Conservation (phyloP, 1,140 invertebrate genomes). For the Metaphire vulgaris region DNA sequence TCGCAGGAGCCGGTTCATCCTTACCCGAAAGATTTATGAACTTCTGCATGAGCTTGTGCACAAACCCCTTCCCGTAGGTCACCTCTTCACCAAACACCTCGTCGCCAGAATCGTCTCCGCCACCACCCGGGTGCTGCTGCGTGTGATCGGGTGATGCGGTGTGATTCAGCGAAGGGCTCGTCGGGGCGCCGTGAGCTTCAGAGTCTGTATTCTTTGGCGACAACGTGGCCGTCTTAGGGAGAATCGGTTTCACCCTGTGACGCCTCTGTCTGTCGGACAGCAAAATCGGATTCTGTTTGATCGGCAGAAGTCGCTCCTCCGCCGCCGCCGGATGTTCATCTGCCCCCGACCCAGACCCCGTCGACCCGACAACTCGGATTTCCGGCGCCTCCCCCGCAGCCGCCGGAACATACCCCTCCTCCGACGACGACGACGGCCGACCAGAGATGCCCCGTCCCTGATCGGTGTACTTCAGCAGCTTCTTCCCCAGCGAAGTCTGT, state of each 20-base stretch:
- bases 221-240: neutral
- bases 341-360: no score
- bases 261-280: neutral
- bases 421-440: neutral
- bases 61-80: conserved; percentile 6
- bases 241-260: neutral
- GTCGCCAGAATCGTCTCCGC: no score
- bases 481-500: neutral
- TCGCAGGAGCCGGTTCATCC: neutral
- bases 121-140: no score
- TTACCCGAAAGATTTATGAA: neutral
- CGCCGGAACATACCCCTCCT: neutral
- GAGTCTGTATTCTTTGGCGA: neutral
- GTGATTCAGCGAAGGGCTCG: neutral
- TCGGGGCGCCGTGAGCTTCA: neutral
- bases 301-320: conserved; percentile 18
- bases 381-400: no score
- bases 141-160: neutral
- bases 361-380: no score
- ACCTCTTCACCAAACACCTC: conserved; percentile 3
- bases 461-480: neutral
- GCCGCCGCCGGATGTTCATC: neutral
- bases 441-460: neutral
- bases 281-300: conserved; percentile 18
- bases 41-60: conserved; percentile 8